These are phyloP conservation scores for Zoanthus sociatus DNA, from an alignment of 92 coral and sea anemone species.

Conservation along the genomic window DNA sequence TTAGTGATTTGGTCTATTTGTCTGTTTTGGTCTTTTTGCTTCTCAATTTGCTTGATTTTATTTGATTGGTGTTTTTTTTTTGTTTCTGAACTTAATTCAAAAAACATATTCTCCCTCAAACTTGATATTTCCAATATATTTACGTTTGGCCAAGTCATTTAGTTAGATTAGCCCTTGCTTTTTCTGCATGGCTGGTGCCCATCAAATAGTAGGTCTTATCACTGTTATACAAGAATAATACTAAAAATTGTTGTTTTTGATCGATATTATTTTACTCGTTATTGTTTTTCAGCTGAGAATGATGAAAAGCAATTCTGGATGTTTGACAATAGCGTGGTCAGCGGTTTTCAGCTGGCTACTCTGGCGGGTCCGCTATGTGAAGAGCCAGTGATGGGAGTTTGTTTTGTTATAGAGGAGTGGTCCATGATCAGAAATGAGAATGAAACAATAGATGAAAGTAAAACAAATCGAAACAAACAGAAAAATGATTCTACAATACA, in stretches of 20 bases:
- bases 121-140: too few species aligned
- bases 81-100: too few species aligned
- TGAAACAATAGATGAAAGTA: background rate
- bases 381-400: constrained; percentile 98
- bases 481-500: background rate
- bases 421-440: constrained; percentile 18
- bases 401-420: constrained; percentile 87
- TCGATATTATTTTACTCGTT: background rate
- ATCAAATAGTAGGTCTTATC: too few species aligned
- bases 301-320: constrained; percentile 64
- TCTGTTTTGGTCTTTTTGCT: too few species aligned
- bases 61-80: too few species aligned
- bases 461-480: background rate
- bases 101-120: too few species aligned
- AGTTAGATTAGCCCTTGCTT: too few species aligned
- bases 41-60: too few species aligned
- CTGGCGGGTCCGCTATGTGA: constrained; percentile 95
- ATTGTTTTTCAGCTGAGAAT: background rate
- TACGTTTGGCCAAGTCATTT: too few species aligned
- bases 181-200: too few species aligned
- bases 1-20: too few species aligned
- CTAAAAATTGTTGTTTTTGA: background rate
- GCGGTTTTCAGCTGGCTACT: constrained; percentile 94
- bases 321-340: constrained; percentile 91
- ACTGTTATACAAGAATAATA: too few species aligned